Conservation (phyloP, 2,888 invertebrate species). For the Polyommatus iphigenia region DNA sequence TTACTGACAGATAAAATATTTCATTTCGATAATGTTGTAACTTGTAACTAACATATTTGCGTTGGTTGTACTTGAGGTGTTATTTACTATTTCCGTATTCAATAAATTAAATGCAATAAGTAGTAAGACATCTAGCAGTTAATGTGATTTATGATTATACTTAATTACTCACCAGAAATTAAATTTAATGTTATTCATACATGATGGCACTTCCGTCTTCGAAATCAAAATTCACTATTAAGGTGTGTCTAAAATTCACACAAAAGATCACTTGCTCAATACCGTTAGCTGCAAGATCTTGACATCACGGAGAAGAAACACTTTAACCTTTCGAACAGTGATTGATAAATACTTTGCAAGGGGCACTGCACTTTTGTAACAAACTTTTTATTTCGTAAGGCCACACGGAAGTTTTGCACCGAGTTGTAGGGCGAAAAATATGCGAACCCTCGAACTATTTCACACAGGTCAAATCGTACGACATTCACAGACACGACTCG, state of each 20-base stretch:
- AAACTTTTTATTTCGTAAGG: slow-evolving; percentile 32
- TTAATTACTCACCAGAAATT: slow-evolving; percentile 43
- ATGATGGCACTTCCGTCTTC: slow-evolving; percentile 58
- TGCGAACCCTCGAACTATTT: slow-evolving; percentile 52
- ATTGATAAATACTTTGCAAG: not conserved
- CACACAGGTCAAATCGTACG: slow-evolving; percentile 35
- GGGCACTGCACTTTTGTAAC: slow-evolving; percentile 35
- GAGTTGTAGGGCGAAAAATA: slow-evolving; percentile 38
- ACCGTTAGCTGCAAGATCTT: slow-evolving; percentile 61
- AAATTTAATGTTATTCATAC: slow-evolving; percentile 52
- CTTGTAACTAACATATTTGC: slow-evolving; percentile 7
- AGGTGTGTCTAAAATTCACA: slow-evolving; percentile 67
- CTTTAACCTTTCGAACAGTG: slow-evolving; percentile 21
- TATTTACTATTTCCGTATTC: not conserved
- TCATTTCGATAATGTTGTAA: not conserved
- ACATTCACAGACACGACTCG: not conserved
- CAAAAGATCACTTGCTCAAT: slow-evolving; percentile 60
- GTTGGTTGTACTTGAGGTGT: not conserved
- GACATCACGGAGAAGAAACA: slow-evolving; percentile 47
- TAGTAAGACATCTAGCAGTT: not conserved
- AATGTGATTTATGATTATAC: not conserved
- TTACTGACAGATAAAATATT: not conserved
- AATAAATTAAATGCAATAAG: not conserved
- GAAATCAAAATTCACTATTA: slow-evolving; percentile 54
- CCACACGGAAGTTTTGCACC: slow-evolving; percentile 39